phyloP scores from a whole-genome alignment of 2,797 vertebrate species.

The Coranthus polyacanthus region DNA sequence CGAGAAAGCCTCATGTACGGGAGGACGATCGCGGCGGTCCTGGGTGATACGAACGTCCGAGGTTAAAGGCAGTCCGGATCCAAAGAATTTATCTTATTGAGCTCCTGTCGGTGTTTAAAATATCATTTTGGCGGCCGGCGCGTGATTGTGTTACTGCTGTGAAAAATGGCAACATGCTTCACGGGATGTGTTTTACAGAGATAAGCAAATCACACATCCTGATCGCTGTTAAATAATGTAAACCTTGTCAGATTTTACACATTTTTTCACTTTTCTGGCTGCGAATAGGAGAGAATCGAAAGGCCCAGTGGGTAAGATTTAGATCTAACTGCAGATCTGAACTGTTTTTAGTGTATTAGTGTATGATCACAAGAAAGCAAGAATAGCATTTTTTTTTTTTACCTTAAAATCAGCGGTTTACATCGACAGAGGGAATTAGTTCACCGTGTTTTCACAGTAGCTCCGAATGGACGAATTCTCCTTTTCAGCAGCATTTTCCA shows the following conservation, averaged over 20 bases:
- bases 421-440: too few relatives aligned
- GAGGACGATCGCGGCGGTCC: slow-evolving; percentile 47
- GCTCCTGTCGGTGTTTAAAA: slow-evolving; percentile 26
- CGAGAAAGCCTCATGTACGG: slow-evolving; percentile 41
- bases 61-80: slow-evolving; percentile 39
- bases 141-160: slow-evolving; percentile 4
- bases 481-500: too few relatives aligned
- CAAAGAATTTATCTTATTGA: slow-evolving; percentile 37
- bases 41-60: slow-evolving; percentile 35
- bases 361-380: too few relatives aligned
- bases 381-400: too few relatives aligned
- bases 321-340: too few relatives aligned
- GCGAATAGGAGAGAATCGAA: too few relatives aligned
- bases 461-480: too few relatives aligned
- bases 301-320: too few relatives aligned
- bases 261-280: not conserved
- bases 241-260: not conserved
- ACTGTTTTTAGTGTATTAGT: too few relatives aligned
- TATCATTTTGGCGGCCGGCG: slow-evolving; percentile 25
- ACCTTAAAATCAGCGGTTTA: too few relatives aligned
- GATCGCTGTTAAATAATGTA: not conserved
- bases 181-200: not conserved
- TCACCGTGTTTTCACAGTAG: too few relatives aligned
- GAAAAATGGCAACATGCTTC: not conserved
- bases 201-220: not conserved